Evolutionary conservation across 2,113 vertebrate species (phyloP), one percentile per base, ranked within the genome.

Genomic region (Hypocryptadius cinnamomeus): DNA sequence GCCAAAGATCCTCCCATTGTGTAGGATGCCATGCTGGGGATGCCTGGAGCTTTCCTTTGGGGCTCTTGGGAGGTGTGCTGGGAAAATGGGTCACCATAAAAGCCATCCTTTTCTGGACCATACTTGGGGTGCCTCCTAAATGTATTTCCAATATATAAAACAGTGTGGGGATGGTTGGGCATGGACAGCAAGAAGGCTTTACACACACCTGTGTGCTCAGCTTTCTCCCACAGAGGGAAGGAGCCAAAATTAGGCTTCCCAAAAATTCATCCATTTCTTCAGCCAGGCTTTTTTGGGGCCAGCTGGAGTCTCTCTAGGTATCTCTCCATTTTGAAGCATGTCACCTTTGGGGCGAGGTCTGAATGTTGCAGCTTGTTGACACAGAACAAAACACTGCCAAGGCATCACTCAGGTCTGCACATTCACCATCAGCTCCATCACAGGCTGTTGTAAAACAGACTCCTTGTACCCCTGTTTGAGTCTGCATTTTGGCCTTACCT

Each of bases 51-150:
- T 1, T 3, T 13, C n/a, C 45, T n/a, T 40, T 6, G 35, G 37
- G 15, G 8, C 2, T 85, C 47, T 22, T 1, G 2, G 24, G 33
- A 57, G 37, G 11, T 2, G 1, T 4, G 3, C 27, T 47, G 59
- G 69, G 27, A 87, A 79, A 84, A 78, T 2, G 10, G 16, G 7
- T 9, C 8, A 71, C 20, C 15, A 18, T 9, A 27, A 71, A 79
- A 76, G 15, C 16, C 40, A 33, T 60, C 10, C 18, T 82, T 79
- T 47, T 20, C 33, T 23, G 39, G 33, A 35, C 5, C 13, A 33
- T 4, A 14, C 4, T 4, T 54, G 33, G 17, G 22, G 10, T 59
- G 27, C 7, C 20, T 87, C 15, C 56, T 39, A 15, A 71, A 74
- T 33, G 13, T 21, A 47, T 66, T 71, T 73, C 56, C 33, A 74